Evolutionary conservation across 1,140 invertebrate species (phyloP).

Genomic region (Conus betulinus): DNA sequence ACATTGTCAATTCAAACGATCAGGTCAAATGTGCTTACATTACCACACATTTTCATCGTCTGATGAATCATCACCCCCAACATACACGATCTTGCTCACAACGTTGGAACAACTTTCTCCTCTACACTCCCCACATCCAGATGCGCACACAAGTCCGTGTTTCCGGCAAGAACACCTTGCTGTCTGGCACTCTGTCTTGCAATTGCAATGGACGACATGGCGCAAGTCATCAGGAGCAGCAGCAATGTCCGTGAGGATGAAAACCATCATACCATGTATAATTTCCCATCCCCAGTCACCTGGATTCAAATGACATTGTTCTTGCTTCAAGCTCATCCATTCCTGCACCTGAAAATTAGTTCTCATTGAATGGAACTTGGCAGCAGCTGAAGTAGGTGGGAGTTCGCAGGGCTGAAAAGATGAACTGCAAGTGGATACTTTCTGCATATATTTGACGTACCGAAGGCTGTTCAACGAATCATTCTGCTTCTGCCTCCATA

Average conservation of each 20-base stretch:
- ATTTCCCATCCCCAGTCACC: slow-evolving; percentile 17
- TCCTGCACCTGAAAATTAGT: too few relatives aligned
- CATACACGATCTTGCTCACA: background rate
- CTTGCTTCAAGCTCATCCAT: background rate
- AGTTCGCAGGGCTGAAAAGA: background rate
- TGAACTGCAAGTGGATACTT: background rate
- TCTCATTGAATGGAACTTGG: slow-evolving; percentile 23
- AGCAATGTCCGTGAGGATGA: background rate
- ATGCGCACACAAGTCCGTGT: slow-evolving; percentile 35
- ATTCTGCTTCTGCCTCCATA: background rate
- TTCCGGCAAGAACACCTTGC: slow-evolving; percentile 36
- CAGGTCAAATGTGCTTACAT: background rate
- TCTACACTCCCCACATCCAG: slow-evolving; percentile 36
- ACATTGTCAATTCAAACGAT: background rate
- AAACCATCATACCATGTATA: background rate
- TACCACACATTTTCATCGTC: background rate
- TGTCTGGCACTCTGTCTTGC: slow-evolving; percentile 34
- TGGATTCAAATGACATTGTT: background rate
- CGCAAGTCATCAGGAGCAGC: slow-evolving; percentile 36
- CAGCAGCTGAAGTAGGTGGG: slow-evolving; percentile 37
- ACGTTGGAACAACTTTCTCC: slow-evolving; percentile 37
- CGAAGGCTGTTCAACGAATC: slow-evolving; percentile 7
- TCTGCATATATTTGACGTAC: background rate
- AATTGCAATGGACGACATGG: slow-evolving; percentile 33
- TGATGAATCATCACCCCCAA: background rate